Evolutionary conservation across 2,888 invertebrate genomes (phyloP).

Genomic region (Ennomos fuscantarius): DNA sequence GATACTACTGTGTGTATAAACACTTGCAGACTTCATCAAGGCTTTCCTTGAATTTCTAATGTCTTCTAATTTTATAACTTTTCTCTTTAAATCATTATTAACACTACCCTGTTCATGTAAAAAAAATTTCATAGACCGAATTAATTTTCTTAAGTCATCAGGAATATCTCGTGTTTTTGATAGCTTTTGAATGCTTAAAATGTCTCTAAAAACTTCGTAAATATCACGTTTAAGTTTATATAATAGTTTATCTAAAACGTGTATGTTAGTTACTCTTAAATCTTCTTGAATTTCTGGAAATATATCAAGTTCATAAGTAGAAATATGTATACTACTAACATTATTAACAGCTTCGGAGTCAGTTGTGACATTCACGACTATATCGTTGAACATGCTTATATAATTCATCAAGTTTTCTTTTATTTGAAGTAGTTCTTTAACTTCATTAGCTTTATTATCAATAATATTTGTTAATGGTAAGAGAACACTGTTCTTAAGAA

Average conservation of each 20-base stretch:
- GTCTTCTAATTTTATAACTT: constrained; percentile 19
- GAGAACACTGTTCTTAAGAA: constrained; percentile 48
- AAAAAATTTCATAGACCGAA: constrained; percentile 57
- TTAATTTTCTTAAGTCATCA: constrained; percentile 52
- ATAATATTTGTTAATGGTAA: constrained; percentile 57
- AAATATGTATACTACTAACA: constrained; percentile 35
- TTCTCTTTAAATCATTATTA: constrained; percentile 26
- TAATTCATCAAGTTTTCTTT: constrained; percentile 52
- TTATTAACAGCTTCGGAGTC: constrained; percentile 26
- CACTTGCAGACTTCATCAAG: background rate
- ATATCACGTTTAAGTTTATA: constrained; percentile 64
- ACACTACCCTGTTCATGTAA: constrained; percentile 46
- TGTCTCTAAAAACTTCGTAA: constrained; percentile 58
- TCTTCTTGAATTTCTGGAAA: constrained; percentile 42
- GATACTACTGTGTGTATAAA: constrained; percentile 24
- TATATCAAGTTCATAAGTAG: constrained; percentile 52
- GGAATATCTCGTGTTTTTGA: constrained; percentile 44
- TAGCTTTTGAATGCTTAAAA: constrained; percentile 52
- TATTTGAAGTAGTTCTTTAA: constrained; percentile 53
- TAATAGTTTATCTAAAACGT: constrained; percentile 47
- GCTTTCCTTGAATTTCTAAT: constrained; percentile 14
- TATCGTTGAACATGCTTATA: constrained; percentile 43
- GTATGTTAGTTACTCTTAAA: constrained; percentile 42
- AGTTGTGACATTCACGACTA: constrained; percentile 30
- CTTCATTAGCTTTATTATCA: constrained; percentile 57